These are phyloP conservation scores for Caranx ignobilis DNA, from an alignment of 2,113 vertebrate species.

Conservation along the genomic window DNA sequence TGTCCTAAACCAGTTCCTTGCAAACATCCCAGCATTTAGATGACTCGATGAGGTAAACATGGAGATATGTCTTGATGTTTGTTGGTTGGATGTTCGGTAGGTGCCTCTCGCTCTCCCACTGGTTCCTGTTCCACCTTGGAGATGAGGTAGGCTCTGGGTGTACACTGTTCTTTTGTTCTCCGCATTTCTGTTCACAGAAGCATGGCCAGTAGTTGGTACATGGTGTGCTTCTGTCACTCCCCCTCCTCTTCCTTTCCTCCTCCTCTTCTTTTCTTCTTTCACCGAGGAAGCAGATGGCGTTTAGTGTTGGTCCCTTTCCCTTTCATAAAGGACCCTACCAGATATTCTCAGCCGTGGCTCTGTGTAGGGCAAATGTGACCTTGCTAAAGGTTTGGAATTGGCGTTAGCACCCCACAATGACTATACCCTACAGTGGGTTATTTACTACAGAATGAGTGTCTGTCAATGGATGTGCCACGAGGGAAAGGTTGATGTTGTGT, in stretches of 20 bases:
- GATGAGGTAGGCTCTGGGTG: slow-evolving; percentile 25
- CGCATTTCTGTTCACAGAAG: slow-evolving; percentile 62
- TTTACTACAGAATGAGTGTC: slow-evolving; percentile 31
- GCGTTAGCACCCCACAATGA: slow-evolving; percentile 33
- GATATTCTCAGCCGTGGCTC: slow-evolving; percentile 73
- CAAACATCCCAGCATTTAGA: background rate
- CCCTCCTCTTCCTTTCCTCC: slow-evolving; percentile 67
- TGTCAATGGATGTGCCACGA: slow-evolving; percentile 26
- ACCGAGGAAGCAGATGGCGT: slow-evolving; percentile 79
- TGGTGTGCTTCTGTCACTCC: slow-evolving; percentile 72
- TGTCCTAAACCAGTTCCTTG: background rate
- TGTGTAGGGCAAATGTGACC: slow-evolving; percentile 70
- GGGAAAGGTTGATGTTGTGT: background rate
- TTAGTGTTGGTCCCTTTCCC: slow-evolving; percentile 76
- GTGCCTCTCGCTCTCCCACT: slow-evolving; percentile 18
- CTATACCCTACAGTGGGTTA: slow-evolving; percentile 31
- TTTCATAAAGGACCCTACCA: slow-evolving; percentile 67
- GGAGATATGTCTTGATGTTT: background rate
- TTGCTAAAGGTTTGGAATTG: slow-evolving; percentile 62
- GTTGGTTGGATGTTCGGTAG: slow-evolving; percentile 12
- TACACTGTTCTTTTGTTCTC: slow-evolving; percentile 65
- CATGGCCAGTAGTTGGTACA: slow-evolving; percentile 76
- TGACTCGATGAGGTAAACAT: background rate
- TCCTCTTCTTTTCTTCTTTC: slow-evolving; percentile 74
- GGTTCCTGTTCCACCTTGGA: slow-evolving; percentile 55